Evolutionary conservation across 1,140 invertebrate genomes (phyloP).

Genomic region (fruit fly (Drosophila melanogaster)): DNA sequence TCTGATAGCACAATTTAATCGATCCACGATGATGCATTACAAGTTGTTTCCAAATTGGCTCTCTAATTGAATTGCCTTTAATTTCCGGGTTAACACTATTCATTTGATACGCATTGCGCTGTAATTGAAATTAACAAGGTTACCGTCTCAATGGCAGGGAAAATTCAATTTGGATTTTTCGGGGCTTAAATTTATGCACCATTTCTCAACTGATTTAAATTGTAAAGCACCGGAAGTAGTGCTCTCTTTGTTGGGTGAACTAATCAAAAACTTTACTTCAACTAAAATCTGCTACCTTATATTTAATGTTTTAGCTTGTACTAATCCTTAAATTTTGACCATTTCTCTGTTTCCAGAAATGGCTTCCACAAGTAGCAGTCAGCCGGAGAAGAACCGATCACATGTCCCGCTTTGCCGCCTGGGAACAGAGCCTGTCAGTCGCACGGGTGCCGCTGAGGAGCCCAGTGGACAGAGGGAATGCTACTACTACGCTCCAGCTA

Average conservation of each 20-base stretch:
- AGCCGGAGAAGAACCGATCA: conserved; percentile 53
- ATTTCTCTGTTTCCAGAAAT: conserved; percentile 62
- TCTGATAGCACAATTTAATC: conserved; percentile 10
- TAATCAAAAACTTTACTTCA: too few species aligned
- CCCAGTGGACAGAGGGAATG: conserved; percentile 60
- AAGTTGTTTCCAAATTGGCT: conserved; percentile 17
- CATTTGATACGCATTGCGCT: conserved; percentile 33
- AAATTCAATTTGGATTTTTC: conserved; percentile 12
- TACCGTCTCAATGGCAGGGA: not conserved
- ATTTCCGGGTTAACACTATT: conserved; percentile 28
- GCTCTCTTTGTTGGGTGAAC: too few species aligned
- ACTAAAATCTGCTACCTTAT: too few species aligned
- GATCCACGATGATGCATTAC: conserved; percentile 44
- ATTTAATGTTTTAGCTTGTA: not conserved
- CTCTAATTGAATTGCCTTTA: conserved; percentile 30
- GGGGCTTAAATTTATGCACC: not conserved
- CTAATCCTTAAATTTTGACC: conserved; percentile 10
- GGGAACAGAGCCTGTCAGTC: conserved; percentile 49
- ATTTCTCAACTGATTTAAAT: not conserved
- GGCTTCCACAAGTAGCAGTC: conserved; percentile 77
- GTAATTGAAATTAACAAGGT: conserved; percentile 24
- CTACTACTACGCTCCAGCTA: conserved; percentile 71
- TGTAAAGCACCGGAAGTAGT: not conserved
- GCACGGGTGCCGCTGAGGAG: conserved; percentile 37
- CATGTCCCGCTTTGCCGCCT: conserved; percentile 65